Evolutionary conservation across 2,797 vertebrate genomes (phyloP).

Genomic region (Lindbergichthys nudifrons): DNA sequence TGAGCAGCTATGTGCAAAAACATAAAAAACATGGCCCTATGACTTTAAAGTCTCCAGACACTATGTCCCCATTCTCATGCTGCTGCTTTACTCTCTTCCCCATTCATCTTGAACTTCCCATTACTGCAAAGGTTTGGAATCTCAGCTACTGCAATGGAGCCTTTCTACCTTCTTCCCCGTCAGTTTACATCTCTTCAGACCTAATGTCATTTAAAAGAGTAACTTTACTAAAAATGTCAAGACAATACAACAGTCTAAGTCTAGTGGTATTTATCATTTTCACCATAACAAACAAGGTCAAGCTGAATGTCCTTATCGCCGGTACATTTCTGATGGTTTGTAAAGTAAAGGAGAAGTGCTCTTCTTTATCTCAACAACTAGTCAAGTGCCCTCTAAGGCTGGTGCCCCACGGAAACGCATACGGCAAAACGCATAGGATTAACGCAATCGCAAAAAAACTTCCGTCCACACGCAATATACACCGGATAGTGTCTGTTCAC

Average conservation of each 20-base stretch:
- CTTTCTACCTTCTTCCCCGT: neutral
- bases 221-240: neutral
- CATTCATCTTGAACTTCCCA: conserved; percentile 31
- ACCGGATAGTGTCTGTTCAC: no score
- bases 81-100: conserved; percentile 15
- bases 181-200: conserved; percentile 5
- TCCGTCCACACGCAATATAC: no score
- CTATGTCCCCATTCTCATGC: neutral
- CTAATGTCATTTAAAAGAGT: neutral
- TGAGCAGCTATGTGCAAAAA: neutral
- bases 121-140: conserved; percentile 39
- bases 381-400: conserved; percentile 7
- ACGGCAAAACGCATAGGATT: no score
- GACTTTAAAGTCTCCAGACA: conserved; percentile 2
- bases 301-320: neutral
- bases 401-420: no score
- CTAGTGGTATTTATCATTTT: neutral
- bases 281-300: neutral
- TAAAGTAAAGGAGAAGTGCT: conserved; percentile 5
- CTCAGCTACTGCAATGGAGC: conserved; percentile 12
- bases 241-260: neutral
- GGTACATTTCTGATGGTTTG: neutral
- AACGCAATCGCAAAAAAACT: no score
- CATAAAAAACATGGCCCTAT: neutral
- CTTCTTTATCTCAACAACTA: conserved; percentile 14